Base-by-base conservation (phyloP, 2,113 vertebrate species). In the Zeus faber region DNA sequence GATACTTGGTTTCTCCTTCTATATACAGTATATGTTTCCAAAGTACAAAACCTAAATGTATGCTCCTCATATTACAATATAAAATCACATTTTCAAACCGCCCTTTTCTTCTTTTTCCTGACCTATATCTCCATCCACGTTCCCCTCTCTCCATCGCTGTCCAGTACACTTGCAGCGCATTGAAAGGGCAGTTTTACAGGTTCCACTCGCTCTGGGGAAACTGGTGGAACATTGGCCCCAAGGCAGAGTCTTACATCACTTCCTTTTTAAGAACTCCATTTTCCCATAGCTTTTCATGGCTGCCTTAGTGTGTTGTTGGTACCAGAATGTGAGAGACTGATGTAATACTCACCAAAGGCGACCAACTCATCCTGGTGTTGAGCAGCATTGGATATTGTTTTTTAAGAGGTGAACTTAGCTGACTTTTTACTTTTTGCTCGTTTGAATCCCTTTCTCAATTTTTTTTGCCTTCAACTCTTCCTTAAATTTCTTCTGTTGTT, bases 191-290 rank as follows among this genome's bases (percentile, higher is more conserved):
- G 57, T 71, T 62, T 53, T 50, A 62, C 41, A 68, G 22, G 57
- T 35, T 57, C 48, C 14, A 58, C 49, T 64, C 55, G 72, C 69
- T 72, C 58, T 11, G n/a, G 60, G 67, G 65, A 70, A 37, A 17
- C 27, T 67, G 49, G 35, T 43, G 14, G 65, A 78, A 74, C 67
- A 62, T 51, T 61, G 50, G 59, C 67, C 82, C 62, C 67, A 49
- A 75, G 70, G 54, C 67, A 58, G 35, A 52, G 6, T 70, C 60
- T 76, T 77, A 76, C 73, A 77, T 84, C 62, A 79, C 72, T 66
- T 80, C 62, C 47, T 53, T 35, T 74, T 29, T 57, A 41, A 63
- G 27, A 21, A 25, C 14, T 6, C 0, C 29, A 35, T 6, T 63
- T 27, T 18, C 45, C 76, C 72, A 69, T 74, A 65, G 43, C 6